Evolutionary conservation across 2,113 vertebrate species (phyloP), one percentile per base, ranked within the genome.

Genomic region (Labeo catla): DNA sequence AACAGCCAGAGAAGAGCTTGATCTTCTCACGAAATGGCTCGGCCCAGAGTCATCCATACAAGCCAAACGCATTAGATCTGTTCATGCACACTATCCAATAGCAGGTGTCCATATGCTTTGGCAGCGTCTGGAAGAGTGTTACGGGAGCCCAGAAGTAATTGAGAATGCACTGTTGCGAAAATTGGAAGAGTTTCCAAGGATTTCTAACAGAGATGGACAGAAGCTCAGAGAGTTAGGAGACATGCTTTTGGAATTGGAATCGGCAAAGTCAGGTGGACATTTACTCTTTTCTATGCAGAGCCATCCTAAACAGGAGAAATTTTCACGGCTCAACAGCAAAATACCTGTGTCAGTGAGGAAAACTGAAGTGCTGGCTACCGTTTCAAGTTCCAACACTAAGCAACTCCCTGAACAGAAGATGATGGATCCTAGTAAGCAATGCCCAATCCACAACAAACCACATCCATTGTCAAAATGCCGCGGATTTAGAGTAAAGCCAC

Each of bases 401-500:
- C 23, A 34, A 66, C 3, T 4, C 28, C 23, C 23, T 12, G 65
- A 34, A 34, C 28, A 34, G 10, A 66, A 66, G 65, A 66, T 66
- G 11, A 1, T 66, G 65, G 63, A 66, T 4, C 63, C 63, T 66
- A 66, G 23, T 23, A 66, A 28, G 63, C 63, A 66, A 66, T 66
- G 63, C 34, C 63, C 63, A 66, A 66, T 66, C 34, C 23, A 66
- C 23, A 66, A 66, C 4, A 82, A 86, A 50, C 77, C 65, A 0
- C 77, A 73, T 74, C 45, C 77, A 45, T 28, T 81, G 43, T 66
- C 49, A 45, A 81, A 57, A 19, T 86, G 84, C 16, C n/a, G 36
- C 15, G 72, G 72, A 3, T 84, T 76, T 57, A 61, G 83, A 50
- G 54, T 16, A 70, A 84, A 72, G 52, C 10, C 45, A 9, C 76